Conservation (phyloP, 2,888 invertebrate genomes). For the Drosophila ustulata region DNA sequence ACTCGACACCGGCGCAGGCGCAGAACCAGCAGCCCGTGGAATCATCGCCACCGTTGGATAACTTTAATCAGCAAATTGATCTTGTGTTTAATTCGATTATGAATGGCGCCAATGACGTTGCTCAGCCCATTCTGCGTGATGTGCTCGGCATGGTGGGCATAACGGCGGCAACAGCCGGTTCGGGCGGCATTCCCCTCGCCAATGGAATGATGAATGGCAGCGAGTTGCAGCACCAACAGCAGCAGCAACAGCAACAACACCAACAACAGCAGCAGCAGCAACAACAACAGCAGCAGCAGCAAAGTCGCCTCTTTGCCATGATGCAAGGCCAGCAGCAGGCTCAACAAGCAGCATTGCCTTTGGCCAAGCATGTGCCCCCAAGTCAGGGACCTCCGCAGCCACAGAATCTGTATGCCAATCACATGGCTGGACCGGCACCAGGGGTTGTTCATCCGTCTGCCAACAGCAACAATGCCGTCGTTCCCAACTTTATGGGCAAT, state of each 20-base stretch:
- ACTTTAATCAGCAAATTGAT: constrained; percentile 85
- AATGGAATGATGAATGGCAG: constrained; percentile 67
- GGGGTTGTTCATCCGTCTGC: constrained; percentile 31
- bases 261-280: constrained; percentile 55
- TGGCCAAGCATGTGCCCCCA: constrained; percentile 49
- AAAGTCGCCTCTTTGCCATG: constrained; percentile 69
- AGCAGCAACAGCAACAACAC: constrained; percentile 48
- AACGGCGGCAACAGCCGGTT: constrained; percentile 38
- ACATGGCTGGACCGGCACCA: constrained; percentile 49
- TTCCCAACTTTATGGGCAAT: constrained; percentile 68
- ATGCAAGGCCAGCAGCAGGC: constrained; percentile 62
- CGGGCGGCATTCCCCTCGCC: constrained; percentile 45
- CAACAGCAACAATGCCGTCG: constrained; percentile 34
- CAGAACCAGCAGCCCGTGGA: constrained; percentile 68
- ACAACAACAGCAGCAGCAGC: constrained; percentile 28
- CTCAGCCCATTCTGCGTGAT: constrained; percentile 84
- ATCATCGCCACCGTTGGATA: constrained; percentile 73
- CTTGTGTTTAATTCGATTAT: constrained; percentile 84
- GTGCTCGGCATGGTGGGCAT: constrained; percentile 83
- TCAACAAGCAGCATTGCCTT: constrained; percentile 33
- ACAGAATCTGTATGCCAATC: constrained; percentile 51
- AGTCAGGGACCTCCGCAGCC: constrained; percentile 47
- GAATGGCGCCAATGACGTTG: constrained; percentile 84
- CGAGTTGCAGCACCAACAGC: constrained; percentile 67
- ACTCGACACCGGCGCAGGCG: constrained; percentile 61